These are phyloP conservation scores for Platorchestia sp. DNA, from an alignment of 1,140 invertebrate genomes.

Conservation along the genomic window DNA sequence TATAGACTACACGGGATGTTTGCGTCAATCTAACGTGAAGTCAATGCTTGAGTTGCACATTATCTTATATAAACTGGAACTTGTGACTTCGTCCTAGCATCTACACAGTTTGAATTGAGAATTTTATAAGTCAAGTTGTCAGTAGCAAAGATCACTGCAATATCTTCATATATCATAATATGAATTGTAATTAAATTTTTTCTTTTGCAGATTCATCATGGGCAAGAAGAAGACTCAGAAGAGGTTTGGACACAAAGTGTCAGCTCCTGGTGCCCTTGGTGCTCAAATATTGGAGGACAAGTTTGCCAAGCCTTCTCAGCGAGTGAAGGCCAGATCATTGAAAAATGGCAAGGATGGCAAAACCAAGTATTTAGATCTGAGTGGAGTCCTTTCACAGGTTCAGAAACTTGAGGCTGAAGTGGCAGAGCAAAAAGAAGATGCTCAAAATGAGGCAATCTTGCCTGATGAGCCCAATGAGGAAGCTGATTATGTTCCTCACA, in stretches of 20 bases:
- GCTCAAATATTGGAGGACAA: constrained; percentile 41
- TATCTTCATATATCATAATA: no score
- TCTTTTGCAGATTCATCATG: constrained; percentile 43
- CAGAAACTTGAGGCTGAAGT: constrained; percentile 21
- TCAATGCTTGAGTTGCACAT: no score
- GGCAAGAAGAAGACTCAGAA: constrained; percentile 26
- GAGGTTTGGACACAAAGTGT: constrained; percentile 30
- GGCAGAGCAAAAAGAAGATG: not conserved
- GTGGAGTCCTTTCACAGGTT: constrained; percentile 6
- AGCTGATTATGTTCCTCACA: constrained; percentile 4
- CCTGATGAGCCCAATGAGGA: not conserved
- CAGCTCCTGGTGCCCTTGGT: not conserved
- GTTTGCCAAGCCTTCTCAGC: constrained; percentile 33
- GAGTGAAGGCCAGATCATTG: constrained; percentile 28
- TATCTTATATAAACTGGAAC: no score
- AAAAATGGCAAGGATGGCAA: not conserved
- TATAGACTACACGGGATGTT: no score
- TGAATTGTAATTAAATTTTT: no score
- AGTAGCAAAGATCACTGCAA: no score
- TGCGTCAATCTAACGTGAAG: no score
- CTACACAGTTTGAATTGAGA: no score
- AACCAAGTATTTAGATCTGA: constrained; percentile 35
- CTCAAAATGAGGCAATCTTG: not conserved
- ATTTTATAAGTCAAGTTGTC: no score
- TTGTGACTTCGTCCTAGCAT: no score